Evolutionary conservation across 2,797 vertebrate genomes (phyloP).

Genomic region (Smutsia temminckii): DNA sequence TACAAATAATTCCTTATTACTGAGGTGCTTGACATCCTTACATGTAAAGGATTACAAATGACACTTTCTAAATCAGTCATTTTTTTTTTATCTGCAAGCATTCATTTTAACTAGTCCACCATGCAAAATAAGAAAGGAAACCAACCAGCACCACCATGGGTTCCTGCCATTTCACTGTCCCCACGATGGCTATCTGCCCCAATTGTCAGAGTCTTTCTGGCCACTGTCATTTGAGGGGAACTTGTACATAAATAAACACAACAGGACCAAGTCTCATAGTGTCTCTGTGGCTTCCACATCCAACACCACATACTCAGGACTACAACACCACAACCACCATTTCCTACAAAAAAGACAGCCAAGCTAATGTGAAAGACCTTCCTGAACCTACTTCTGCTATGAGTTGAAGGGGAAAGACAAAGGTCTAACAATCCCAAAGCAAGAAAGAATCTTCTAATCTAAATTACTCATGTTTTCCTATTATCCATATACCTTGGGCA

Average conservation of each 20-base stretch:
- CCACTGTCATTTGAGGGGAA: neutral
- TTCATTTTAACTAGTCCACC: neutral
- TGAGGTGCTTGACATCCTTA: neutral
- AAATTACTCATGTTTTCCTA: neutral
- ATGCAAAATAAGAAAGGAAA: neutral
- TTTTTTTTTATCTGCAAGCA: slow-evolving; percentile 11
- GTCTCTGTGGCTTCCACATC: neutral
- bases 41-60: neutral
- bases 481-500: neutral
- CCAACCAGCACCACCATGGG: neutral
- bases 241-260: slow-evolving; percentile 13
- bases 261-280: neutral
- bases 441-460: neutral
- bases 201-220: neutral
- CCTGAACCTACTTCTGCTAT: neutral
- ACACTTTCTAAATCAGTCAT: slow-evolving; percentile 38
- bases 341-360: neutral
- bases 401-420: slow-evolving; percentile 27
- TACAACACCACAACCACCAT: neutral
- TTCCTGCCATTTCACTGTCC: neutral
- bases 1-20: neutral
- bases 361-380: slow-evolving; percentile 53
- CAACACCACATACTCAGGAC: neutral
- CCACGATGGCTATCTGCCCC: neutral
- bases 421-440: slow-evolving; percentile 44